Percentiles rank a stretch among this genome's conserved stretches.
These are phyloP conservation scores for Chaunax sp. DNA, from an alignment of 2,797 vertebrate species.

Conservation along the genomic window DNA sequence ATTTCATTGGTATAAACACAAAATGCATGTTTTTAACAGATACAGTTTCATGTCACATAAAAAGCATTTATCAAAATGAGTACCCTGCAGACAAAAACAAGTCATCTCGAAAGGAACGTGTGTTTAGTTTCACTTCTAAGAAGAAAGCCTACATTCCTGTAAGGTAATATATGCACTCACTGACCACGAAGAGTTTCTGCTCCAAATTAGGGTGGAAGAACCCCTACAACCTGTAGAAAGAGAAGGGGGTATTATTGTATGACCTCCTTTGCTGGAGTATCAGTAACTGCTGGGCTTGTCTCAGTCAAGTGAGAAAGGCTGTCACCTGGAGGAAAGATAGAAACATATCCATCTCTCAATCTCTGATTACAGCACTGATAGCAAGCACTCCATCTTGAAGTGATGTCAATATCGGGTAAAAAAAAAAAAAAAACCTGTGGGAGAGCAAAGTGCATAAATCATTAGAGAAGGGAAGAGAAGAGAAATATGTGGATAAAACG, in stretches of 20 bases:
- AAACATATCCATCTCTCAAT: conserved; percentile 55
- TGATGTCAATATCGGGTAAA: conserved; percentile 49
- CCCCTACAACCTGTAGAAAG: conserved; percentile 49
- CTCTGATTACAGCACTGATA: conserved; percentile 70
- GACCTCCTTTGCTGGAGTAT: conserved; percentile 65
- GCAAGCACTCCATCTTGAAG: conserved; percentile 34
- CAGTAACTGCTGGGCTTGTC: conserved; percentile 67
- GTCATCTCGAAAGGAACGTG: conserved; percentile 49
- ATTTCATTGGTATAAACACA: conserved; percentile 34
- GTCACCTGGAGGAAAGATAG: conserved; percentile 50
- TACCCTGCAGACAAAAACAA: conserved; percentile 54
- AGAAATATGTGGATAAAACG: conserved; percentile 55
- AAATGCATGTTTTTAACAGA: conserved; percentile 36
- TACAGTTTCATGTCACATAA: conserved; percentile 43
- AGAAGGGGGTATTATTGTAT: conserved; percentile 68
- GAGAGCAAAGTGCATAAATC: conserved; percentile 26
- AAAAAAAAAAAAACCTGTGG: background rate
- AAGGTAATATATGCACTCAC: conserved; percentile 67
- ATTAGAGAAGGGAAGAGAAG: conserved; percentile 37
- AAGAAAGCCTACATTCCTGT: conserved; percentile 64
- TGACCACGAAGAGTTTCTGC: conserved; percentile 48
- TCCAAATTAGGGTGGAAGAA: conserved; percentile 46
- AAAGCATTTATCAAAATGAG: conserved; percentile 49
- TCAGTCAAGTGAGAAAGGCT: conserved; percentile 55
- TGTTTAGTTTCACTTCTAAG: conserved; percentile 64